A percentile compares a stretch with the other conserved stretches of the same genome.
Conservation (phyloP, 2,888 invertebrate species). For the Cylloceria caligata region DNA sequence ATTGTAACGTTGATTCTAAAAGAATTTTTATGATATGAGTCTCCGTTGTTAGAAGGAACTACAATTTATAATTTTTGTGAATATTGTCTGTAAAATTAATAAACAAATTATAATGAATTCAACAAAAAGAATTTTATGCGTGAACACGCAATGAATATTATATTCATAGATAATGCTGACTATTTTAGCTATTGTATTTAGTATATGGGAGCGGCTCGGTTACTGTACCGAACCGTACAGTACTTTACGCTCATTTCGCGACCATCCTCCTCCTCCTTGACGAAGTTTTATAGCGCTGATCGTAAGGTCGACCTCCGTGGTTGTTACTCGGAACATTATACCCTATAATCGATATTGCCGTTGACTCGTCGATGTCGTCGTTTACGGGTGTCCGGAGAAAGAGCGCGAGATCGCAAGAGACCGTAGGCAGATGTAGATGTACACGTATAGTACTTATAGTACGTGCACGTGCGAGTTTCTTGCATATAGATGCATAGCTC, state of each 20-base stretch:
- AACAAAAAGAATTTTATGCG: too few relatives aligned
- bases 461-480: neutral
- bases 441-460: conserved; percentile 6
- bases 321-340: conserved; percentile 66
- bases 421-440: conserved; percentile 50
- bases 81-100: too few relatives aligned
- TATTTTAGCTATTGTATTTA: neutral
- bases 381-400: conserved; percentile 36
- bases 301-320: conserved; percentile 51
- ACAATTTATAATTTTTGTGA: too few relatives aligned
- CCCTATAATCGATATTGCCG: conserved; percentile 66
- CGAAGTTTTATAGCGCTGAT: conserved; percentile 4
- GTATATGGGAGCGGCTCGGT: conserved; percentile 18
- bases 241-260: conserved; percentile 10
- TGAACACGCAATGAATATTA: neutral
- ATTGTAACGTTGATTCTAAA: too few relatives aligned
- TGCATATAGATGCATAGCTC: conserved; percentile 13
- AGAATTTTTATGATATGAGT: too few relatives aligned
- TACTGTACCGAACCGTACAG: neutral
- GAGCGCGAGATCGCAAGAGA: conserved; percentile 41
- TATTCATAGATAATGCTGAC: neutral
- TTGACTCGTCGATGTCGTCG: conserved; percentile 58
- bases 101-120: too few relatives aligned
- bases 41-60: too few relatives aligned
- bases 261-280: conserved; percentile 15